Evolutionary conservation across 2,888 invertebrate species (phyloP), one percentile per base, ranked within the genome.

Genomic region (Sesamia inferens): DNA sequence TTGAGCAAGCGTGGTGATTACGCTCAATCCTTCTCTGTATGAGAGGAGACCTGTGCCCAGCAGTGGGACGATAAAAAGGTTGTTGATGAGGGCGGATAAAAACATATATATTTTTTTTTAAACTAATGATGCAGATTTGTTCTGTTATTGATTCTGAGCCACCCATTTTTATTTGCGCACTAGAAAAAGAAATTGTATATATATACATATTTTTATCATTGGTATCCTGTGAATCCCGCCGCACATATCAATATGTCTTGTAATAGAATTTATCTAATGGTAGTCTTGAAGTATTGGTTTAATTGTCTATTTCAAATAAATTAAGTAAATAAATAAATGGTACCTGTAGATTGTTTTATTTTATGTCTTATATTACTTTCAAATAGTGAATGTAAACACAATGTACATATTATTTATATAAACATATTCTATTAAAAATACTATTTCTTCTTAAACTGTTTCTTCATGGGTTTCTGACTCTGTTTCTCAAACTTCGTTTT

Each of bases 401-500:
- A 31, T 31, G 31, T 31, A 31, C 51, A 58, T 42, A 42, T 55
- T 64, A 54, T 42, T 39, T 16, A 6, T 62, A 31, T 51, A 55
- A 68, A 54, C 19, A 55, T 63, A 16, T 8, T 78, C n/a, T 82
- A 68, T 59, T 73, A 64, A 71, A 48, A 54, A 68, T 62, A 69
- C 42, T 74, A 85, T 72, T 92, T 94, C 88, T 93, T 95, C 78
- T 94, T 95, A 71, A 94, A 93, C 71, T 93, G 92, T 84, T 94
- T 94, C 77, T 93, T 93, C 67, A 89, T 81, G 3, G 92, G 82
- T 75, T 91, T 92, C 70, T 92, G 91, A 64, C 89, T 87, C 84
- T 92, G 91, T 78, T 94, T 95, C 76, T 94, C 95, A 82, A 94
- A 95, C 77, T 94, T 95, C 0, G 90, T 88, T 79, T 94, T 95